Evolutionary conservation across 2,797 vertebrate genomes (phyloP).

Genomic region (Clamator glandarius): DNA sequence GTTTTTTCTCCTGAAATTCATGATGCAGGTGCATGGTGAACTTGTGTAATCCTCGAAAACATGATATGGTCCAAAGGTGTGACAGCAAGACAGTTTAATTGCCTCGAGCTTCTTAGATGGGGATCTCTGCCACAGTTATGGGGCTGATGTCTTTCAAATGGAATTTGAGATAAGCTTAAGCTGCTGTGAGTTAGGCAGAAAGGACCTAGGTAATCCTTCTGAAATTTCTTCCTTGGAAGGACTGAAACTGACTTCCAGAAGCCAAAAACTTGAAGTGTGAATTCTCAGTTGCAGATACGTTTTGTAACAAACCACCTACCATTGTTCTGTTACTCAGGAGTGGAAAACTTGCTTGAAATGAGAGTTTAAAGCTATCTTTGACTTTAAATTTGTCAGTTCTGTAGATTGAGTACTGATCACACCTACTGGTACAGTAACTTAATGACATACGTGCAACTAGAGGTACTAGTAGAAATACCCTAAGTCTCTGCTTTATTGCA

Average conservation of each 20-base stretch:
- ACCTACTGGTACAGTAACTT: conserved; percentile 38
- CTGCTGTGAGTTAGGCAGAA: background rate
- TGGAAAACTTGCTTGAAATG: conserved; percentile 31
- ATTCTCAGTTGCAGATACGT: conserved; percentile 35
- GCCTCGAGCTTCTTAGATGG: conserved; percentile 34
- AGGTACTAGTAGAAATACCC: conserved; percentile 13
- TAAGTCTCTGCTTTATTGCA: conserved; percentile 74
- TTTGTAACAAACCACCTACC: conserved; percentile 38
- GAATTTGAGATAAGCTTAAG: conserved; percentile 8
- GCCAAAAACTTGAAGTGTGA: background rate
- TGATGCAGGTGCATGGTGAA: conserved; percentile 45
- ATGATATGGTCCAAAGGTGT: conserved; percentile 16
- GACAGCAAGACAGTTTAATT: conserved; percentile 37
- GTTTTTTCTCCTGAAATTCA: conserved; percentile 39
- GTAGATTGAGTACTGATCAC: conserved; percentile 56
- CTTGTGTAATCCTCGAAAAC: conserved; percentile 13
- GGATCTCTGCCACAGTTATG: conserved; percentile 31
- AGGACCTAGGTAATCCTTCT: conserved; percentile 2
- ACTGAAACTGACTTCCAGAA: conserved; percentile 27
- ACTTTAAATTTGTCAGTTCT: conserved; percentile 27
- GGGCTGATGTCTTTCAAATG: background rate
- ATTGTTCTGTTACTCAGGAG: conserved; percentile 23
- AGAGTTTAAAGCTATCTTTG: conserved; percentile 44
- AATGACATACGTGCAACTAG: conserved; percentile 48
- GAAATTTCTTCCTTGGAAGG: conserved; percentile 14